Evolutionary conservation across 2,888 invertebrate species (phyloP).

Genomic region (Cartodere bifasciata): DNA sequence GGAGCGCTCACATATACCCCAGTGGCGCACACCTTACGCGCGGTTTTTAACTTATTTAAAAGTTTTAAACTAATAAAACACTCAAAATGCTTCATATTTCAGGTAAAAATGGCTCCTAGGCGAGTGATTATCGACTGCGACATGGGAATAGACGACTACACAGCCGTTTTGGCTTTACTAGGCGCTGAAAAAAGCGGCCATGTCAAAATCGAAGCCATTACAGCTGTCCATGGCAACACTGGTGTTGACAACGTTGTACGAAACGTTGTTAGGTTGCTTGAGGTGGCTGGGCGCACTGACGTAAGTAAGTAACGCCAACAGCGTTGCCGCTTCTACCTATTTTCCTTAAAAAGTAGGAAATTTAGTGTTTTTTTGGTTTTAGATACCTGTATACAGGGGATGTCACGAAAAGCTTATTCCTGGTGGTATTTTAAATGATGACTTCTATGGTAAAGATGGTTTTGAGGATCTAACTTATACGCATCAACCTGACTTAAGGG

Average conservation of each 20-base stretch:
- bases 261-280: constrained; percentile 57
- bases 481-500: constrained; percentile 24
- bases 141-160: constrained; percentile 51
- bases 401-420: constrained; percentile 38
- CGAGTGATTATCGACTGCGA: constrained; percentile 46
- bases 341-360: background rate
- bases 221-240: constrained; percentile 66
- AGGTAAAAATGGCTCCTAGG: constrained; percentile 9
- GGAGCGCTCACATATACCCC: no score
- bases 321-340: background rate
- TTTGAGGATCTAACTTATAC: constrained; percentile 49
- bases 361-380: no score
- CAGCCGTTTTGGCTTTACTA: constrained; percentile 45
- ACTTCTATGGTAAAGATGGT: constrained; percentile 57
- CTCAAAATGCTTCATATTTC: no score
- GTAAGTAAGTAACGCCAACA: no score
- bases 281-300: constrained; percentile 44
- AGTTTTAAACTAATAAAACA: no score
- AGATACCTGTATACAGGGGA: constrained; percentile 64
- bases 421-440: constrained; percentile 25
- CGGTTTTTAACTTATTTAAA: no score
- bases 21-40: no score
- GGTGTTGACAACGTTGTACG: constrained; percentile 49
- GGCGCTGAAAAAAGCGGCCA: constrained; percentile 37
- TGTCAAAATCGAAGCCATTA: constrained; percentile 52